Evolutionary conservation across 2,888 invertebrate genomes (phyloP).

Genomic region (Neocrepidodera transversa): DNA sequence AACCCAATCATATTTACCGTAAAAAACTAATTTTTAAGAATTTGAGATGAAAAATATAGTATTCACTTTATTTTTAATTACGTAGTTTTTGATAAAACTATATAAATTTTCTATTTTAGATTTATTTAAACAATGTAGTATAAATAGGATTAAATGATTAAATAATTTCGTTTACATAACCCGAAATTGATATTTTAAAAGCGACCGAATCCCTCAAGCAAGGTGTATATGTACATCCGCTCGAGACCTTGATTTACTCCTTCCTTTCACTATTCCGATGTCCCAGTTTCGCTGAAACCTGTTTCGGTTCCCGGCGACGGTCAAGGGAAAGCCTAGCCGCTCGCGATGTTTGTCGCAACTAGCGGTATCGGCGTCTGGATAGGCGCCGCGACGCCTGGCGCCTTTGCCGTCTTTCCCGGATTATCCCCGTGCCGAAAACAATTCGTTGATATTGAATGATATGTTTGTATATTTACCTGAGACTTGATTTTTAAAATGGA

Average conservation of each 20-base stretch:
- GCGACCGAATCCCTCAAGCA: background rate
- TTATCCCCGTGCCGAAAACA: conserved; percentile 12
- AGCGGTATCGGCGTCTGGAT: conserved; percentile 11
- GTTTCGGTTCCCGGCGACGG: conserved; percentile 1
- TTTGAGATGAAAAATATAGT: no score
- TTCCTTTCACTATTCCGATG: conserved; percentile 7
- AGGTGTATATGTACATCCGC: background rate
- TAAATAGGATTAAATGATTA: no score
- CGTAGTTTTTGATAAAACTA: no score
- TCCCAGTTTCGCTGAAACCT: conserved; percentile 5
- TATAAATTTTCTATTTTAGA: no score
- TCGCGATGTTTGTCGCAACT: conserved; percentile 18
- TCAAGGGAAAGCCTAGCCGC: conserved; percentile 10
- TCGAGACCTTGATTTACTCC: conserved; percentile 5
- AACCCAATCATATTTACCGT: no score
- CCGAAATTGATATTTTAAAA: background rate
- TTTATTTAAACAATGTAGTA: no score
- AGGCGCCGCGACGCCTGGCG: conserved; percentile 27
- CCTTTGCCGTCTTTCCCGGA: conserved; percentile 22
- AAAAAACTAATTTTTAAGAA: no score
- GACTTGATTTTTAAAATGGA: background rate
- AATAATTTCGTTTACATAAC: no score
- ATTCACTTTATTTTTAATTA: no score
- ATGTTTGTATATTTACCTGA: background rate
- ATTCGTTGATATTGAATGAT: background rate